Evolutionary conservation across 2,888 invertebrate genomes (phyloP).

Genomic region (Fragum whitleyi): DNA sequence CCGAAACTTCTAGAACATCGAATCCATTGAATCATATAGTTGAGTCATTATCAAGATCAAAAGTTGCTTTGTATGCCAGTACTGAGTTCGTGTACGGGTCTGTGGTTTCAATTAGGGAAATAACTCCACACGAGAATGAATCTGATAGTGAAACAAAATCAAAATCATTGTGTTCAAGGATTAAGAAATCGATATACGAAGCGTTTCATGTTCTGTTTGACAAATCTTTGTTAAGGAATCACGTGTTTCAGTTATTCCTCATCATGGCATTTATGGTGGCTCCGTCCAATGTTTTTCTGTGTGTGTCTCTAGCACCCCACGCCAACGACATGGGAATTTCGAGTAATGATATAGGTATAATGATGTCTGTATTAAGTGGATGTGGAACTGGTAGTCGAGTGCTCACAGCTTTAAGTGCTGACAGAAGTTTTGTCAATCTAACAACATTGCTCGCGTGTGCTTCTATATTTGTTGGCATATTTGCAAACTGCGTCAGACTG

Average conservation of each 20-base stretch:
- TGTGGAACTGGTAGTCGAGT: constrained; percentile 45
- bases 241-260: constrained; percentile 50
- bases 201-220: constrained; percentile 29
- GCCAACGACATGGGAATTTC: constrained; percentile 53
- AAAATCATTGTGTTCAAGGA: neutral
- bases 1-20: constrained; percentile 3
- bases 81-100: constrained; percentile 50
- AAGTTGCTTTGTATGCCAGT: constrained; percentile 49
- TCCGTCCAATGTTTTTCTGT: constrained; percentile 29
- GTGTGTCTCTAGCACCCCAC: constrained; percentile 50
- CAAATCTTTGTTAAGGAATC: constrained; percentile 23
- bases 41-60: constrained; percentile 47
- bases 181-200: neutral
- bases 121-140: neutral
- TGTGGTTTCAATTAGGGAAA: constrained; percentile 37
- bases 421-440: constrained; percentile 47
- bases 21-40: constrained; percentile 34
- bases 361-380: constrained; percentile 55
- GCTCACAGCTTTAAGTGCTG: constrained; percentile 41
- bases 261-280: constrained; percentile 46
- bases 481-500: constrained; percentile 47
- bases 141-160: neutral
- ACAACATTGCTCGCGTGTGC: constrained; percentile 46
- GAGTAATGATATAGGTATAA: constrained; percentile 45
- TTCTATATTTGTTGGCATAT: constrained; percentile 31